These are phyloP conservation scores for Actias luna DNA, from an alignment of 2,888 invertebrate genomes.

Conservation along the genomic window DNA sequence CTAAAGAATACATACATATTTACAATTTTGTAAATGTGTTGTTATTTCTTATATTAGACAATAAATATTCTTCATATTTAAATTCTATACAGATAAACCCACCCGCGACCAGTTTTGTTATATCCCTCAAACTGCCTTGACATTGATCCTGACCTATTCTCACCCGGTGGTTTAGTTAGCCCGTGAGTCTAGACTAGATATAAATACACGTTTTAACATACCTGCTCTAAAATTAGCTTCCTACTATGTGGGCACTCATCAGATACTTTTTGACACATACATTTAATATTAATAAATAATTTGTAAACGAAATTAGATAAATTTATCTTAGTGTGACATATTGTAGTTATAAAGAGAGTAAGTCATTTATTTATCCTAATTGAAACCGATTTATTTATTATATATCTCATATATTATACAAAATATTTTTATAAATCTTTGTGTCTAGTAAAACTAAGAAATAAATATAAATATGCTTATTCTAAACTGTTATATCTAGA, in stretches of 20 bases:
- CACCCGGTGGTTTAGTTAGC: neutral
- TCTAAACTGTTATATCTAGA: too few relatives aligned
- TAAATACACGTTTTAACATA: slow-evolving; percentile 1
- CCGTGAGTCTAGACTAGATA: slow-evolving; percentile 5
- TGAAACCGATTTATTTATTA: too few relatives aligned
- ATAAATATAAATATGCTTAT: too few relatives aligned
- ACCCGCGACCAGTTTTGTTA: neutral
- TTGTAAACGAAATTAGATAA: neutral
- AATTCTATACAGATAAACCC: neutral
- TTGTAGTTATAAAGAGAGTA: too few relatives aligned
- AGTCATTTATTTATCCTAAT: too few relatives aligned
- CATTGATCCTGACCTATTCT: slow-evolving; percentile 8
- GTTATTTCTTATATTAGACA: neutral
- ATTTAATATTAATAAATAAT: neutral
- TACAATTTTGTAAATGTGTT: neutral
- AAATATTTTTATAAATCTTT: too few relatives aligned
- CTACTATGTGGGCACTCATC: neutral
- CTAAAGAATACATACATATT: neutral
- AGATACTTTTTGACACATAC: neutral
- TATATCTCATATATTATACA: too few relatives aligned
- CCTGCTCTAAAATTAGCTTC: slow-evolving; percentile 4
- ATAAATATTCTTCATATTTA: neutral
- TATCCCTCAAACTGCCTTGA: neutral
- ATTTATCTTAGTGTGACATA: too few relatives aligned
- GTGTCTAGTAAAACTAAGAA: too few relatives aligned